Percentiles rank a stretch among this genome's conserved stretches.
These are phyloP conservation scores for Furnarius figulus DNA, from an alignment of 2,113 vertebrate genomes.

Conservation along the genomic window DNA sequence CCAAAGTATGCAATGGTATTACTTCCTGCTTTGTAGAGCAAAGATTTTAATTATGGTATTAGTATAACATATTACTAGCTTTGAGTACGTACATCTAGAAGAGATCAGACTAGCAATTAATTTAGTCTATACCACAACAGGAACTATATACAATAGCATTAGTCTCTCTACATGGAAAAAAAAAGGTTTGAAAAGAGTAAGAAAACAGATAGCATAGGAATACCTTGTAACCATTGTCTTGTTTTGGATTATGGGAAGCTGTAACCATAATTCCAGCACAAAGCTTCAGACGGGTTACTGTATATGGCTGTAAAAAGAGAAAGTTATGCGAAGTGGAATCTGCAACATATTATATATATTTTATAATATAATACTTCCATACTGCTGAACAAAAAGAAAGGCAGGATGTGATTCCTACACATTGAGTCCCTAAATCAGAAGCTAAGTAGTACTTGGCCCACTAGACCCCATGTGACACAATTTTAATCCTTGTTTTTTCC, in stretches of 20 bases:
- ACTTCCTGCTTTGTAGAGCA: background rate
- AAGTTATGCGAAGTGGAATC: background rate
- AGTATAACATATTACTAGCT: background rate
- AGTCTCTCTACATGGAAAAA: background rate
- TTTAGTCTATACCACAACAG: background rate
- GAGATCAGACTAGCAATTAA: background rate
- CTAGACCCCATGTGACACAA: background rate
- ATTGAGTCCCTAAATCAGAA: background rate
- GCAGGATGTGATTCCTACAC: background rate
- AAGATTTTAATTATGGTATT: background rate
- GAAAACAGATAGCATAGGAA: background rate
- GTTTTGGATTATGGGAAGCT: slow-evolving; percentile 96
- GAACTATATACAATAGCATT: background rate
- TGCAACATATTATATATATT: background rate
- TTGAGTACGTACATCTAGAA: background rate
- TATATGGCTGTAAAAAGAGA: slow-evolving; percentile 83
- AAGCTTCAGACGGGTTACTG: slow-evolving; percentile 87
- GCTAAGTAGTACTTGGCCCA: background rate
- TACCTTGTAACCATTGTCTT: slow-evolving; percentile 99
- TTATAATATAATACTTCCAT: background rate
- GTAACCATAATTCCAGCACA: slow-evolving; percentile 97
- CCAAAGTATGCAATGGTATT: background rate
- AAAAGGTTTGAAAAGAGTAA: background rate
- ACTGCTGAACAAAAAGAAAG: background rate
- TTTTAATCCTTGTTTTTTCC: background rate